These are phyloP conservation scores for Anorthoa munda DNA, from an alignment of 2,888 invertebrate genomes.

Conservation along the genomic window DNA sequence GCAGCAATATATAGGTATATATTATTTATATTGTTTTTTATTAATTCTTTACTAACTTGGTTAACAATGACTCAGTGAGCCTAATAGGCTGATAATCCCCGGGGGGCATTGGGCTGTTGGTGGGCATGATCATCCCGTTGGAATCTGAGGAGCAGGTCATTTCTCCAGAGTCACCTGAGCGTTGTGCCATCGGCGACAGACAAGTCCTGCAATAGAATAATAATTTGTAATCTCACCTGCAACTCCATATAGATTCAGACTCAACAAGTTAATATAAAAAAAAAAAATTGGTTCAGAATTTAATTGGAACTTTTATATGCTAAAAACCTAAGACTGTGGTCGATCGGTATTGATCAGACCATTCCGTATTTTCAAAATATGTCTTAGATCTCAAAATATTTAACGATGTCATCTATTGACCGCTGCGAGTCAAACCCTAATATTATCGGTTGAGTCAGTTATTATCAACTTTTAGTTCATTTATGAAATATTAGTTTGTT, in stretches of 20 bases:
- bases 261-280: background rate
- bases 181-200: slow-evolving; percentile 69
- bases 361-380: background rate
- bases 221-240: background rate
- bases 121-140: slow-evolving; percentile 28
- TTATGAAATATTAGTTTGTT: background rate
- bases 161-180: slow-evolving; percentile 69
- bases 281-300: background rate
- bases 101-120: slow-evolving; percentile 14
- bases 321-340: background rate
- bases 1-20: background rate
- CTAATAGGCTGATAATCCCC: slow-evolving; percentile 65
- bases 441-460: background rate
- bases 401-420: no score
- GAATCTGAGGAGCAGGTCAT: slow-evolving; percentile 67
- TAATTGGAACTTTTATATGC: background rate
- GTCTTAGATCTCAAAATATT: background rate
- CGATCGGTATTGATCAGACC: background rate
- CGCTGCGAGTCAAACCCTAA: background rate
- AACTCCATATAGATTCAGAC: background rate
- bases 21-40: background rate
- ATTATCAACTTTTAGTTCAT: background rate
- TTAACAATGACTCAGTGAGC: slow-evolving; percentile 78
- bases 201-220: slow-evolving; percentile 68
- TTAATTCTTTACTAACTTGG: slow-evolving; percentile 72